phyloP scores from a whole-genome alignment of 2,888 invertebrate genomes.

The Amblyjoppa fuscipennis region DNA sequence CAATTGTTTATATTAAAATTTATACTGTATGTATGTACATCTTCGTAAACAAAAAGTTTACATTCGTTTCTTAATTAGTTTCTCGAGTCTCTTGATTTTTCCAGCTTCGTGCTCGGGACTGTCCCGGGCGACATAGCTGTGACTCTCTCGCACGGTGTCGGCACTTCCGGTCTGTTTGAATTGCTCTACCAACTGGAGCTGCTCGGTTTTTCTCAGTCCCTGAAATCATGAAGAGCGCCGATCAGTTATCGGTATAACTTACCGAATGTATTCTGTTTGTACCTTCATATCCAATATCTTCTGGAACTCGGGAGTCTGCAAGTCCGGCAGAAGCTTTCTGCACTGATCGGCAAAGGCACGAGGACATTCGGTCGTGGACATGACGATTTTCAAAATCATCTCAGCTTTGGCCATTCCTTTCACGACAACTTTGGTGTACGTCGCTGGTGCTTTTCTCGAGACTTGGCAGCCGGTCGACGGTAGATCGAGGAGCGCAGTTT shows the following conservation, averaged over 20 bases:
- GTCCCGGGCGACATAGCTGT: conserved; percentile 74
- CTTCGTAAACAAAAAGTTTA: conserved; percentile 65
- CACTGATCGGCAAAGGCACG: conserved; percentile 96
- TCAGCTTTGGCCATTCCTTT: conserved; percentile 98
- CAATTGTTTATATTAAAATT: conserved; percentile 45
- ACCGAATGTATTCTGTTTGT: conserved; percentile 36
- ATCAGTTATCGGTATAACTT: conserved; percentile 27
- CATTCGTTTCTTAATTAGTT: conserved; percentile 86
- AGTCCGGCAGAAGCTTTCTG: conserved; percentile 95
- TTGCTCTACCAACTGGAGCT: conserved; percentile 87
- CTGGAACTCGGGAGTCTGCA: conserved; percentile 95
- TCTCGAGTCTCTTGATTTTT: conserved; percentile 87
- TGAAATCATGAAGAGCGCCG: conserved; percentile 60
- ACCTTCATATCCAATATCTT: conserved; percentile 98
- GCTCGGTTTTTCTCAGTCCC: conserved; percentile 85
- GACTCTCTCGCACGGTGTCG: conserved; percentile 70
- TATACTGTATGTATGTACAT: conserved; percentile 56
- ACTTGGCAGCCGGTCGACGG: conserved; percentile 97
- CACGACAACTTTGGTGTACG: conserved; percentile 93
- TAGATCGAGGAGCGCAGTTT: conserved; percentile 96
- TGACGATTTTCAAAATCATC: conserved; percentile 99
- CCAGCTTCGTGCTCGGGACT: conserved; percentile 86
- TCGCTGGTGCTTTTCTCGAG: conserved; percentile 94
- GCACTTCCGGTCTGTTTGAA: conserved; percentile 85
- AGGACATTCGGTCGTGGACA: conserved; percentile 95